Percentiles rank a stretch among this genome's conserved stretches.
phyloP scores from a whole-genome alignment of 1,140 invertebrate genomes.

The Yoshiicerus persimilis region DNA sequence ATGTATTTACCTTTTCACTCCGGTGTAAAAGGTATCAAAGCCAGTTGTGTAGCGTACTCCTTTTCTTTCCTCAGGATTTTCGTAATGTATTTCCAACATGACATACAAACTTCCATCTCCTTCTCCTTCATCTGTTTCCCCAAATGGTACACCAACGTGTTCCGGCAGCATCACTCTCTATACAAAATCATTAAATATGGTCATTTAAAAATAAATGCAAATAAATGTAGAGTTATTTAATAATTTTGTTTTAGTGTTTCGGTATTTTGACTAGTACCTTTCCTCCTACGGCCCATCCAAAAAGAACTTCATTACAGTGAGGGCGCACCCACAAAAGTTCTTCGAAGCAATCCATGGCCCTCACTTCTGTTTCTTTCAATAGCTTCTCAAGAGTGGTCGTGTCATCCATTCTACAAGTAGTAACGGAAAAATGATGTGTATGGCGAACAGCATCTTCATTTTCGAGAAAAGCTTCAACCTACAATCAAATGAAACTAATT shows the following conservation, averaged over 20 bases:
- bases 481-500: neutral
- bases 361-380: neutral
- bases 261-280: no score
- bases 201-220: neutral
- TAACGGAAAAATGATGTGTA: constrained; percentile 33
- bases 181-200: neutral
- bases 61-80: constrained; percentile 11
- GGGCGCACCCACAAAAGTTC: neutral
- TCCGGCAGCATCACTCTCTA: constrained; percentile 29
- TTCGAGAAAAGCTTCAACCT: constrained; percentile 26
- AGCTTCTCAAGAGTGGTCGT: neutral
- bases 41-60: constrained; percentile 16
- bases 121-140: neutral
- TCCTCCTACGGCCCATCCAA: constrained; percentile 35
- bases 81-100: constrained; percentile 41
- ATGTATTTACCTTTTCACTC: neutral
- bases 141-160: constrained; percentile 25
- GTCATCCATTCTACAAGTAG: neutral
- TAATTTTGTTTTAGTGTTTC: no score
- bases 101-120: neutral
- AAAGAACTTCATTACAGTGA: neutral
- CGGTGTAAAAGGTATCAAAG: constrained; percentile 11
- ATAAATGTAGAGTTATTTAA: neutral
- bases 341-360: neutral
- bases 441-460: neutral